Base-by-base conservation (phyloP, 2,113 vertebrate genomes). In the Hepsetus odoe region DNA sequence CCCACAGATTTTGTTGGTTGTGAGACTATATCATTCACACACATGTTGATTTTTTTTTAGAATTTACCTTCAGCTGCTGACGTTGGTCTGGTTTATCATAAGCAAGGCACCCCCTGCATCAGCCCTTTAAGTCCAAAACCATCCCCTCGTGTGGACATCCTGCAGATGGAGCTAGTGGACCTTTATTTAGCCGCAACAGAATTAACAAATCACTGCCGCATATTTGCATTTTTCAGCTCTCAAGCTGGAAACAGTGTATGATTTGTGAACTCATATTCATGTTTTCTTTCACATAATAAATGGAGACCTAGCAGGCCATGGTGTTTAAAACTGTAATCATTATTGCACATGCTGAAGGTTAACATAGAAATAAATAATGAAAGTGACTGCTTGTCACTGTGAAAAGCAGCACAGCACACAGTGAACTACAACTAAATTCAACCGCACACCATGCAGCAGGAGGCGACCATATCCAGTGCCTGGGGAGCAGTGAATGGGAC, bases 151-250 rank as follows among this genome's bases (percentile, higher is more conserved):
- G 16, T 28, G 5, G 26, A 10, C 32, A 28, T 76, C 87, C 89
- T 74, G 80, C 79, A 84, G 88, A 74, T 82, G 87, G 87, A 67
- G 84, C 85, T 81, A 84, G 11, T 32, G 76, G 68, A 38, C 66
- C 32, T 77, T 77, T 62, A 20, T 55, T 8, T 10, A 24, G 13
- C 10, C 22, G 51, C 20, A 51, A 2, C 1, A 24, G 4, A 16
- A 18, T 9, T 28, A 73, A 38, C 22, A 35, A 35, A 71, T 26
- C 40, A 35, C 35, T 68, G 74, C 74, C 64, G 40, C 18, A 22
- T 65, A 65, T 14, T 53, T 28, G 6, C 26, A 53, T 28, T 53
- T 8, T 14, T 75, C 28, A 24, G 13, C 2, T 13, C 12, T 13
- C 24, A 44, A 30, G 24, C 24, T 20, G 2, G 18, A 49, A 64